Evolutionary conservation across 2,888 invertebrate species (phyloP), one percentile per base, ranked within the genome.

Genomic region (Spialia ferax): DNA sequence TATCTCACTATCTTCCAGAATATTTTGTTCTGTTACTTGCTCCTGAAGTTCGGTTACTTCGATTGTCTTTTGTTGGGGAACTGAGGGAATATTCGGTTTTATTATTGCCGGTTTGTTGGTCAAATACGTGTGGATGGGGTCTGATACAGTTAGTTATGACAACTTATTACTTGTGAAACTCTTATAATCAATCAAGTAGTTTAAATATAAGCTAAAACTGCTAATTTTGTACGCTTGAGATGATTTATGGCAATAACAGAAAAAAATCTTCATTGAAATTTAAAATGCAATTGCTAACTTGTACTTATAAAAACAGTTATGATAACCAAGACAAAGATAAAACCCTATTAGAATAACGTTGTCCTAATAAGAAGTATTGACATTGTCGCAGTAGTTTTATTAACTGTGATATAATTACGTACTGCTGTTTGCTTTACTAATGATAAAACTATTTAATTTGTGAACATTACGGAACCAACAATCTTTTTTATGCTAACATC

Each of bases 61-160:
- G 45, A 65, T 65, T 50, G 35, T 60, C 74, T 70, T 72, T 67
- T 59, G 61, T 70, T 61, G 65, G 65, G 26, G 29, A 48, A 57
- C n/a, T 35, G 22, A 20, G 45, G 45, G 65, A 69, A 56, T 68
- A 72, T 70, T 68, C 54, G 52, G 66, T 69, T 71, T 68, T 59
- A 70, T 68, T 69, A 57, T 62, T 63, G 42, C 42, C 60, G 64
- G 70, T 71, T 72, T 68, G 59, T 60, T 69, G 69, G 71, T 69
- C 61, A 35, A 59, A 63, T 35, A 48, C 54, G 69, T 65, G 73
- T 75, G 69, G 74, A 70, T 63, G 67, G 63, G 64, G 69, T 52
- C 8, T 52, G 52, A n/a, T 26, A 52, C 0, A 23, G n/a, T 52
- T 48, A 48, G n/a, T n/a, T n/a, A n/a, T 11, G 8, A 32, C 8